These are phyloP conservation scores for Dasyprocta punctata DNA, from an alignment of 2,113 vertebrate species.

Conservation along the genomic window DNA sequence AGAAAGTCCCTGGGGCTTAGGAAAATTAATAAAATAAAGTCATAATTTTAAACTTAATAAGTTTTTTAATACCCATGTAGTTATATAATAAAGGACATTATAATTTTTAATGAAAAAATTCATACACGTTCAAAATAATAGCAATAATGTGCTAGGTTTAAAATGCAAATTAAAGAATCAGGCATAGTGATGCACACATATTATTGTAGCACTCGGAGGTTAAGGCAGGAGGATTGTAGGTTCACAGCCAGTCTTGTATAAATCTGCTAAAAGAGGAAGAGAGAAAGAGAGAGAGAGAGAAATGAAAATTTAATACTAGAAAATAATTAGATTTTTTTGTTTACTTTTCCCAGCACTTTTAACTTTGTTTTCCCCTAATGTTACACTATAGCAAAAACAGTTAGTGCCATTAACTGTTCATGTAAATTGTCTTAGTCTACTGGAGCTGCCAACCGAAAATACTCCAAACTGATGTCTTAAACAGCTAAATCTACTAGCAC, in stretches of 20 bases:
- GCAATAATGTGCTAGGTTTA: not conserved
- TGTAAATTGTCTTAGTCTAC: not conserved
- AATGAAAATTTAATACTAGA: not conserved
- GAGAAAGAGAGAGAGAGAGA: not conserved
- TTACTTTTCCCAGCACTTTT: not conserved
- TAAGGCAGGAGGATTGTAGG: not conserved
- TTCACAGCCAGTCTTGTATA: not conserved
- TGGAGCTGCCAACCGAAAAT: not conserved
- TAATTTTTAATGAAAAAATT: constrained; percentile 24
- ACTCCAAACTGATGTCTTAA: not conserved
- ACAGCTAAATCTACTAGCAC: not conserved
- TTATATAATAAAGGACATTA: constrained; percentile 10
- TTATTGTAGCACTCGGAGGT: not conserved
- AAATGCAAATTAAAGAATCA: not conserved
- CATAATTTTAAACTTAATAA: not conserved
- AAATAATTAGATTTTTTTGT: not conserved
- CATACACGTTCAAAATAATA: constrained; percentile 30
- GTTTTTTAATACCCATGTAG: not conserved
- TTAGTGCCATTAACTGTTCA: not conserved
- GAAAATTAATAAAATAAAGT: constrained; percentile 3
- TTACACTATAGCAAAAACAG: not conserved
- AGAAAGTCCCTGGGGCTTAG: not conserved
- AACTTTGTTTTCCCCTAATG: not conserved
- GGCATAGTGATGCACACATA: not conserved
- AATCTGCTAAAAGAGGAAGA: not conserved